These are phyloP conservation scores for Acanthurus tractus DNA, from an alignment of 2,797 vertebrate genomes.

Conservation along the genomic window DNA sequence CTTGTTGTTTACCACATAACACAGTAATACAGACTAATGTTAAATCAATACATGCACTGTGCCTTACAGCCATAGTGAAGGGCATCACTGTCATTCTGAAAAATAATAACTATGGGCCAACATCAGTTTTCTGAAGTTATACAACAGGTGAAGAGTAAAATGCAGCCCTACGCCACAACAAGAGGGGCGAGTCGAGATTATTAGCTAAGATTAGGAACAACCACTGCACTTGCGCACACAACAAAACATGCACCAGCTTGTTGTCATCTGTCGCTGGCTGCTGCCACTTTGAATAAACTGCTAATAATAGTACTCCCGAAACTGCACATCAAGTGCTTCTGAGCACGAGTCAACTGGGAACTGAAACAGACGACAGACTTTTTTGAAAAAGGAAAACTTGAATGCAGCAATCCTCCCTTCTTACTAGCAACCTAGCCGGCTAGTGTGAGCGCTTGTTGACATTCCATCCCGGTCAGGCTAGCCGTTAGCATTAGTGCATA, in stretches of 20 bases:
- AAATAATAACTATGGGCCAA: background rate
- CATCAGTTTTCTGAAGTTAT: background rate
- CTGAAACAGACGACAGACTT: slow-evolving; percentile 15
- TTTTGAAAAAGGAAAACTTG: background rate
- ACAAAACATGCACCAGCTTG: slow-evolving; percentile 53
- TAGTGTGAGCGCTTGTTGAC: slow-evolving; percentile 71
- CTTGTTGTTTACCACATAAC: slow-evolving; percentile 22
- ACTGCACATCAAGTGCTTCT: background rate
- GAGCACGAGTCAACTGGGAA: slow-evolving; percentile 11
- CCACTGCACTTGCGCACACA: slow-evolving; percentile 61
- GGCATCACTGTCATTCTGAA: background rate
- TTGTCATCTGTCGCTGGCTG: slow-evolving; percentile 29
- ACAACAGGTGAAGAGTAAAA: too few species aligned
- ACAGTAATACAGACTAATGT: slow-evolving; percentile 13
- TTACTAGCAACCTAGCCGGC: slow-evolving; percentile 59
- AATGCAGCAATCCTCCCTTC: background rate
- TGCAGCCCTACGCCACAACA: slow-evolving; percentile 27
- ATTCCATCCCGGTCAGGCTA: slow-evolving; percentile 61
- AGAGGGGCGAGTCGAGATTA: slow-evolving; percentile 39
- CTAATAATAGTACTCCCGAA: background rate
- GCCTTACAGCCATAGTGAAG: background rate
- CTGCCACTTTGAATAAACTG: slow-evolving; percentile 17
- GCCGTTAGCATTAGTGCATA: slow-evolving; percentile 54
- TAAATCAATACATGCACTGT: background rate
- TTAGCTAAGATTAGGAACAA: slow-evolving; percentile 10